Evolutionary conservation across 1,140 invertebrate genomes (phyloP), one percentile per base, ranked within the genome.

Genomic region (Heterodera carotae): DNA sequence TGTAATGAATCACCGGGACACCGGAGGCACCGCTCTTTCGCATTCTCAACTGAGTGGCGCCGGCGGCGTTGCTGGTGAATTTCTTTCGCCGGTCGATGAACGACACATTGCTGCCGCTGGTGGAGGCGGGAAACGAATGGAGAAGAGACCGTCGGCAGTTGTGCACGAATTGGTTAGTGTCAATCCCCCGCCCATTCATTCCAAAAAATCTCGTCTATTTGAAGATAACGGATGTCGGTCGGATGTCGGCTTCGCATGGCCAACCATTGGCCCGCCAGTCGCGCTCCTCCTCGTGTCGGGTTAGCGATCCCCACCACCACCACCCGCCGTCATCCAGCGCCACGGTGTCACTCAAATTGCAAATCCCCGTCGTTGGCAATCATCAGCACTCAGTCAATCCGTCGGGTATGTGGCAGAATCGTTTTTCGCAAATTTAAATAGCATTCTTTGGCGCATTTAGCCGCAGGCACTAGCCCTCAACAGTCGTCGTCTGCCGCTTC

Each of bases 61-160:
- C n/a, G 27, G 8, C 33, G 53, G 29, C 18, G 33, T 18, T 53
- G 33, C 27, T 15, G 81, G 53, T 0, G 82, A 82, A 18, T 80
- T 82, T 59, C 71, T 84, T 7, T 86, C 83, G 25, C 84, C 83
- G 15, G 83, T 84, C 7, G 83, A 84, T 22, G 82, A 84, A 64
- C 33, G 67, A 10, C 71, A 68, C 31, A 12, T 53, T 36, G 59
- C 36, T 64, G 39, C 33, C 67, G 31, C 15, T 22, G 33, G 27
- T 6, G 25, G 7, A 1, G 6, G 48, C 73, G 64, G 18, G 39
- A 59, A 43, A n/a, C 22, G 34, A 18, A 81, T 67, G 64, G 34
- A 72, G n/a, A 80, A 80, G 43, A 29, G 77, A 18, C 77, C 80
- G n/a, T 79, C 81, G 5, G 69, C 64, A 3, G 76, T 71, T 33